Conservation (phyloP, 2,888 invertebrate species). For the Congeria kusceri region DNA sequence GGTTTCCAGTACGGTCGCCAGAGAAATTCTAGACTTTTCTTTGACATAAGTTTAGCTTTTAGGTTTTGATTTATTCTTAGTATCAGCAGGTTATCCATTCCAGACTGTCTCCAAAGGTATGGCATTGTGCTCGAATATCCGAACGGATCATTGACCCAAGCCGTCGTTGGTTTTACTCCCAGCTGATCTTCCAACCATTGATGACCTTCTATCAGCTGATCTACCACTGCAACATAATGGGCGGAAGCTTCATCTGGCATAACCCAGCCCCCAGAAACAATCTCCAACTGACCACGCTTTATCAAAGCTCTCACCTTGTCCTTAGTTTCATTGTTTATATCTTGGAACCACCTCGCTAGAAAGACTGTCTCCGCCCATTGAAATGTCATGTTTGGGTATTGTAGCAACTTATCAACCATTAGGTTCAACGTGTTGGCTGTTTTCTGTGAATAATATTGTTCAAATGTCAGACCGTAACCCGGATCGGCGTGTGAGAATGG, state of each 20-base stretch:
- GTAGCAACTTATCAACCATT: constrained; percentile 93
- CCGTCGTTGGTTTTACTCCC: constrained; percentile 69
- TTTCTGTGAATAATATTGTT: constrained; percentile 93
- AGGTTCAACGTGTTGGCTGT: constrained; percentile 94
- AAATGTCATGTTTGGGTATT: constrained; percentile 89
- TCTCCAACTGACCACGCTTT: constrained; percentile 71
- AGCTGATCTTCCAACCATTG: constrained; percentile 66
- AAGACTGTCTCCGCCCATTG: constrained; percentile 81
- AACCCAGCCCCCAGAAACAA: constrained; percentile 80
- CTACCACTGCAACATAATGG: constrained; percentile 73
- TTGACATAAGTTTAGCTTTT: constrained; percentile 92
- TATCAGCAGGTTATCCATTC: constrained; percentile 75
- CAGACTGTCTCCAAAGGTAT: constrained; percentile 74
- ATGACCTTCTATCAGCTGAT: constrained; percentile 80
- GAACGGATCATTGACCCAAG: constrained; percentile 81
- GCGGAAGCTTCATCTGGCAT: constrained; percentile 67
- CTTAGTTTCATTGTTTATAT: constrained; percentile 55
- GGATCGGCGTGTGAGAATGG: constrained; percentile 99
- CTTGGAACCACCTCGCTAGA: constrained; percentile 77
- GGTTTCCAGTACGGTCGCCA: constrained; percentile 92
- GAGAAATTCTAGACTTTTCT: constrained; percentile 93
- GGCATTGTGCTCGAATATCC: constrained; percentile 79
- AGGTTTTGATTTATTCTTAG: constrained; percentile 89
- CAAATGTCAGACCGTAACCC: constrained; percentile 97
- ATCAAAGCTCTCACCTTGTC: constrained; percentile 38